phyloP scores from a whole-genome alignment of 2,797 vertebrate species.

The Darevskia nairensis region DNA sequence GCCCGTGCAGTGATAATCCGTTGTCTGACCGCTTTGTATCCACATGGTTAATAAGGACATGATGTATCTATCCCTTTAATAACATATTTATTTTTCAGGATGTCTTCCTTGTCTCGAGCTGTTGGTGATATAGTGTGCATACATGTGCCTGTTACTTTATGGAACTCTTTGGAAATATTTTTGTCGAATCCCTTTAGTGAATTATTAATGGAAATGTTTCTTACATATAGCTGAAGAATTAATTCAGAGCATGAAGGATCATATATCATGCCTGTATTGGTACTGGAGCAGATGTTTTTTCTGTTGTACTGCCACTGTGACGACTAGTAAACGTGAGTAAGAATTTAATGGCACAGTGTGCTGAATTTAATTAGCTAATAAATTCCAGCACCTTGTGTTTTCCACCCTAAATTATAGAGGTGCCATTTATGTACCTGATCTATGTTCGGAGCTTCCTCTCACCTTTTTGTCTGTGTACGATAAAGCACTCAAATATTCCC shows the following conservation, averaged over 20 bases:
- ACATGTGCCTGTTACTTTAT: not conserved
- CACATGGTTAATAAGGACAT: not conserved
- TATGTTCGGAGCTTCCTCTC: conserved; percentile 18
- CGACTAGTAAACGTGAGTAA: conserved; percentile 36
- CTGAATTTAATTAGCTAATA: conserved; percentile 56
- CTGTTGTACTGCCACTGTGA: conserved; percentile 22
- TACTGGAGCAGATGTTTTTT: conserved; percentile 32
- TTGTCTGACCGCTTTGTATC: not conserved
- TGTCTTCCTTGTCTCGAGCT: not conserved
- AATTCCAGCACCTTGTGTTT: conserved; percentile 40
- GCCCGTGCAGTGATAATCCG: not conserved
- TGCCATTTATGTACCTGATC: conserved; percentile 40
- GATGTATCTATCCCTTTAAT: not conserved
- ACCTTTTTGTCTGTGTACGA: conserved; percentile 26
- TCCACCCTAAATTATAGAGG: conserved; percentile 43
- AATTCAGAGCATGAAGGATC: conserved; percentile 47
- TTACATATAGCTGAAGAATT: conserved; percentile 42
- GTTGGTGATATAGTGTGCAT: not conserved
- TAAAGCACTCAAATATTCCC: conserved; percentile 23
- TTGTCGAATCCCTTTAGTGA: conserved; percentile 30
- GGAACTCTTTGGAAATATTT: conserved; percentile 29
- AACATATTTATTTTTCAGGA: conserved; percentile 3
- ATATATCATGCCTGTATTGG: conserved; percentile 34
- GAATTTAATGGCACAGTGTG: conserved; percentile 43
- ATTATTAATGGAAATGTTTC: conserved; percentile 40